Conservation (phyloP, 2,113 vertebrate species). For the Trogon surrucura region DNA sequence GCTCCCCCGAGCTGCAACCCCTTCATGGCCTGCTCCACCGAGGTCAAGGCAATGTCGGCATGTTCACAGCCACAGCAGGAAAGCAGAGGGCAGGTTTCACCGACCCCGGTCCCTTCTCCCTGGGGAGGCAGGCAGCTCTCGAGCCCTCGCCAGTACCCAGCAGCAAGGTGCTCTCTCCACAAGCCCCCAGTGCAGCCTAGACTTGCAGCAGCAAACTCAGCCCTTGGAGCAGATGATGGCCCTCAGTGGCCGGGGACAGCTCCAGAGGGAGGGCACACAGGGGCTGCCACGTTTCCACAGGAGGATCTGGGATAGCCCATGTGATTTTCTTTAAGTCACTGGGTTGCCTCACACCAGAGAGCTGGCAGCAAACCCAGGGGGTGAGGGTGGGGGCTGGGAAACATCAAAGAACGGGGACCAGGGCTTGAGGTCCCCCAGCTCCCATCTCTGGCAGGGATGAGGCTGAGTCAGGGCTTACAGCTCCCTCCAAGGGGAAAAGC, state of each 20-base stretch:
- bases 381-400: neutral
- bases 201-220: neutral
- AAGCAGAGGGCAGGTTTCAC: neutral
- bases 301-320: neutral
- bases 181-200: neutral
- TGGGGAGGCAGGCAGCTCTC: neutral
- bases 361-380: neutral
- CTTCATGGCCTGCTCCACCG: neutral
- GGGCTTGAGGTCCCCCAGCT: neutral
- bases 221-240: neutral
- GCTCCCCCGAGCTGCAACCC: neutral
- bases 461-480: neutral
- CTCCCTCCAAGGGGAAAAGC: neutral
- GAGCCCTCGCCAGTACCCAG: conserved; percentile 20
- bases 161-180: conserved; percentile 8
- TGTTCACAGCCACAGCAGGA: neutral
- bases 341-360: neutral
- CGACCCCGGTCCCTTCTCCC: neutral
- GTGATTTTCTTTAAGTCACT: neutral
- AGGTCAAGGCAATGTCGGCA: neutral
- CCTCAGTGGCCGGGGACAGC: neutral
- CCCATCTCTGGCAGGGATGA: neutral
- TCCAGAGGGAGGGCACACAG: accelerated
- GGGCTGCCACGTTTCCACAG: neutral
- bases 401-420: accelerated